Evolutionary conservation across 2,888 invertebrate species (phyloP).

Genomic region (Diarsia mendica): DNA sequence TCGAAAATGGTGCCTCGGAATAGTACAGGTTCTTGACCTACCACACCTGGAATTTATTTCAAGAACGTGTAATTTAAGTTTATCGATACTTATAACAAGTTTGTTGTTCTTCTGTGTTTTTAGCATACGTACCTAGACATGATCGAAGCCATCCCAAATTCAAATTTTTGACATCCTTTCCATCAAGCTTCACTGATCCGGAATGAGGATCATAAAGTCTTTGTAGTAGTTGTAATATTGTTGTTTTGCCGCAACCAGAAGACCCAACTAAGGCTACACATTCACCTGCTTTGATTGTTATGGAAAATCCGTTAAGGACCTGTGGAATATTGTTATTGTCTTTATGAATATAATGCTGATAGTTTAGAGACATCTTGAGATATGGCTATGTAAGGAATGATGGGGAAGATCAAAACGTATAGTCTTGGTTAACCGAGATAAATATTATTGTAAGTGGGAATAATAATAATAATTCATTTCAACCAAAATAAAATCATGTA

Average conservation of each 20-base stretch:
- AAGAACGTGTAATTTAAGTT: not conserved
- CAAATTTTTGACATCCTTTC: constrained; percentile 91
- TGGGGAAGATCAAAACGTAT: not conserved
- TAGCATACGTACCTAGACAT: constrained; percentile 90
- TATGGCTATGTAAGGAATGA: too few relatives aligned
- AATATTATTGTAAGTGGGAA: not conserved
- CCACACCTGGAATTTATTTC: constrained; percentile 89
- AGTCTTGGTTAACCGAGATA: not conserved
- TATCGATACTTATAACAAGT: not conserved
- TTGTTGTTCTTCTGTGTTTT: not conserved
- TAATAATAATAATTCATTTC: not conserved
- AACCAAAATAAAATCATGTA: too few relatives aligned
- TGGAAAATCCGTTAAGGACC: constrained; percentile 92
- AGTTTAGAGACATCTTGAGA: not conserved
- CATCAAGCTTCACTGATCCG: constrained; percentile 91
- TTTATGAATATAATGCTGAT: not conserved
- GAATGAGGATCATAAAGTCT: constrained; percentile 92
- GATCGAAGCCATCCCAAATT: constrained; percentile 94
- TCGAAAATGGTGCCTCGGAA: constrained; percentile 95
- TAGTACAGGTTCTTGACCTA: constrained; percentile 96
- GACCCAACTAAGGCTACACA: constrained; percentile 94
- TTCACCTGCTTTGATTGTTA: constrained; percentile 92
- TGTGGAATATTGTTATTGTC: constrained; percentile 66
- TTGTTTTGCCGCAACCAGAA: constrained; percentile 95
- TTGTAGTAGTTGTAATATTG: constrained; percentile 94